Conservation (phyloP, 1,140 invertebrate genomes). For the Orussus abietinus region DNA sequence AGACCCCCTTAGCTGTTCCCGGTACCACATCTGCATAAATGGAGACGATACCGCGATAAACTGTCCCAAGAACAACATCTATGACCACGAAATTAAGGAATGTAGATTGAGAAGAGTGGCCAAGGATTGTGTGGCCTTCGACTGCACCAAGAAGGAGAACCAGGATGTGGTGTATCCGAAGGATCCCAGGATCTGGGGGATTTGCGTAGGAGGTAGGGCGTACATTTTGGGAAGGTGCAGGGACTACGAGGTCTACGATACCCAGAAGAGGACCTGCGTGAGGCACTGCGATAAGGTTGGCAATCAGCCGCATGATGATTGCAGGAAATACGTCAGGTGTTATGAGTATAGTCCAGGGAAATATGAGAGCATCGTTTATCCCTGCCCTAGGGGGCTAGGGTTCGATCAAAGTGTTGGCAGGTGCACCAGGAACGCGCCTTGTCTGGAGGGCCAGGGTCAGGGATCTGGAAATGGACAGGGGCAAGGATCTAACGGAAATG, state of each 20-base stretch:
- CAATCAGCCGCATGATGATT: conserved; percentile 4
- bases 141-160: not conserved
- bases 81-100: not conserved
- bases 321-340: conserved; percentile 2
- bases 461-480: no score
- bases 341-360: not conserved
- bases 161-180: not conserved
- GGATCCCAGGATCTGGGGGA: conserved; percentile 2
- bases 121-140: conserved; percentile 1
- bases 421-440: no score
- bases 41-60: not conserved
- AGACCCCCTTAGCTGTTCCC: not conserved
- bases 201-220: not conserved
- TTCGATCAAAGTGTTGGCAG: no score
- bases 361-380: no score
- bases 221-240: conserved; percentile 1
- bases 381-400: no score
- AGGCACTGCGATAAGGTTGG: not conserved
- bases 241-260: conserved; percentile 5
- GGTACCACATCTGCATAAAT: not conserved
- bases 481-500: no score
- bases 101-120: not conserved
- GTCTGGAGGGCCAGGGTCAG: no score
- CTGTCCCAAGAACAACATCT: conserved; percentile 4
- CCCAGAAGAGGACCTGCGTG: not conserved